Evolutionary conservation across 2,113 vertebrate genomes (phyloP).

Genomic region (Budorcas taxicolor): DNA sequence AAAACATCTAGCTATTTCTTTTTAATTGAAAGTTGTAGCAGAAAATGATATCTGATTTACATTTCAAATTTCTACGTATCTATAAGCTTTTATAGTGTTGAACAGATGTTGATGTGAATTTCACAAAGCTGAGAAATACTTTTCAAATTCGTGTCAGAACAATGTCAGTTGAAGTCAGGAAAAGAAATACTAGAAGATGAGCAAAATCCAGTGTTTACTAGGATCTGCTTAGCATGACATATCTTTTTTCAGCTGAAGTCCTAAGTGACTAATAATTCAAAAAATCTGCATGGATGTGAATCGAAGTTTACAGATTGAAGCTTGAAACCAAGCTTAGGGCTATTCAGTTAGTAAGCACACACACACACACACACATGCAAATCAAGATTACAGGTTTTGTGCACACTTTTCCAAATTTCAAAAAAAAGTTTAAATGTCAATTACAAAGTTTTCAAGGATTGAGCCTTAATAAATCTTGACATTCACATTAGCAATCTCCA

Average conservation of each 20-base stretch:
- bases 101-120: slow-evolving; percentile 76
- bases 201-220: neutral
- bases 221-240: neutral
- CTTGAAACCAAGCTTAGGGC: neutral
- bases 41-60: slow-evolving; percentile 76
- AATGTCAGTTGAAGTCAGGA: slow-evolving; percentile 69
- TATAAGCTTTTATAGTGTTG: slow-evolving; percentile 69
- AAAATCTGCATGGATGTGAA: neutral
- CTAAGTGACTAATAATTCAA: neutral
- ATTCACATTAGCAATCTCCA: neutral
- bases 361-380: neutral
- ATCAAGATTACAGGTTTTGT: neutral
- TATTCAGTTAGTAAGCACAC: neutral
- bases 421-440: neutral
- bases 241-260: neutral
- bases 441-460: neutral
- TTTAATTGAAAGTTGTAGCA: slow-evolving; percentile 73
- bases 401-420: neutral
- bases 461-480: neutral
- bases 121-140: slow-evolving; percentile 63
- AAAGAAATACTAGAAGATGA: slow-evolving; percentile 36
- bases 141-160: slow-evolving; percentile 53
- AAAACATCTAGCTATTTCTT: slow-evolving; percentile 60
- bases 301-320: neutral
- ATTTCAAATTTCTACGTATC: slow-evolving; percentile 77